Conservation (phyloP, 2,797 vertebrate species). For the Bovichtus diacanthus region DNA sequence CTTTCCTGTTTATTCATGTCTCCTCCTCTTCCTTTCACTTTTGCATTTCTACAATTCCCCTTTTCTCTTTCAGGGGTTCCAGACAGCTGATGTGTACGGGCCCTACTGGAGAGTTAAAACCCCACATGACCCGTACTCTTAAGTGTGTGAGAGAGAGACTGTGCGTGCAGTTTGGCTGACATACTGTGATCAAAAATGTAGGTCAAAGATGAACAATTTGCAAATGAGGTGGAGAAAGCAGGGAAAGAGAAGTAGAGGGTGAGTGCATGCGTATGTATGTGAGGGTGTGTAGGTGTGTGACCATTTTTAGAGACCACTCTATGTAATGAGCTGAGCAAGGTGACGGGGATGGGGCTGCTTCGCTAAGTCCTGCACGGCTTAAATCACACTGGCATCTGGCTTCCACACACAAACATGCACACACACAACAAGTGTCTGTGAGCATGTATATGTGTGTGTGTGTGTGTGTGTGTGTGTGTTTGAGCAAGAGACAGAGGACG, state of each 20-base stretch:
- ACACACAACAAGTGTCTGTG: slow-evolving; percentile 2
- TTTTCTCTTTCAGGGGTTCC: neutral
- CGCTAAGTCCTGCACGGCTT: slow-evolving; percentile 70
- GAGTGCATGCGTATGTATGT: slow-evolving; percentile 23
- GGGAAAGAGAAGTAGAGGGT: slow-evolving; percentile 25
- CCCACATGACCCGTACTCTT: slow-evolving; percentile 31
- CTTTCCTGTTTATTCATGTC: slow-evolving; percentile 43
- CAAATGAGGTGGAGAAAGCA: slow-evolving; percentile 63
- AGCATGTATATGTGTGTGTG: neutral
- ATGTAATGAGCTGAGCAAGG: slow-evolving; percentile 70
- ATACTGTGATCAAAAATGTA: slow-evolving; percentile 58
- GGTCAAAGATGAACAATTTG: slow-evolving; percentile 74
- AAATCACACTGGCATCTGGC: slow-evolving; percentile 76
- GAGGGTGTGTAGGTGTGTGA: slow-evolving; percentile 31
- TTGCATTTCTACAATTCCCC: slow-evolving; percentile 10
- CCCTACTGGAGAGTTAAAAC: slow-evolving; percentile 26
- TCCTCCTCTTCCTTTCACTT: slow-evolving; percentile 12
- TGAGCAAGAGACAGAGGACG: neutral
- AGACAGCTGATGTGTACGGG: slow-evolving; percentile 22
- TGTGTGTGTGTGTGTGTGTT: slow-evolving; percentile 4
- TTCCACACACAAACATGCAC: slow-evolving; percentile 22
- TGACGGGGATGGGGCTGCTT: slow-evolving; percentile 52
- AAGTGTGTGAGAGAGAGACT: neutral
- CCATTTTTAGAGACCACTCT: slow-evolving; percentile 75
- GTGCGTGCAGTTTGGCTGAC: slow-evolving; percentile 31